phyloP scores from a whole-genome alignment of 2,888 invertebrate genomes.

The Automeris io region DNA sequence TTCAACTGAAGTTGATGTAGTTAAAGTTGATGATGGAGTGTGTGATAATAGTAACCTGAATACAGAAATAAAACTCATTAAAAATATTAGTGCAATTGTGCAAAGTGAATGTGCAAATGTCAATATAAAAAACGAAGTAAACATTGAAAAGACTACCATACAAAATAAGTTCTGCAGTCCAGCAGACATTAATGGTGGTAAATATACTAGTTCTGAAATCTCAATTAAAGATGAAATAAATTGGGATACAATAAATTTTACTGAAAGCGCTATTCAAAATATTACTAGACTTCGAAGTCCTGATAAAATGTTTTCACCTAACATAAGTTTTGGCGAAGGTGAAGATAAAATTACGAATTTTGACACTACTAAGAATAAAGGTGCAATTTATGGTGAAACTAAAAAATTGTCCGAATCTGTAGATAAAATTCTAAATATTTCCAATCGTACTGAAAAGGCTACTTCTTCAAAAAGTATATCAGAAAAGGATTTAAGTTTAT shows the following conservation, averaged over 20 bases:
- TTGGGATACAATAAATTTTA: conserved; percentile 61
- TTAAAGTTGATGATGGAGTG: background rate
- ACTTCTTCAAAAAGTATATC: conserved; percentile 26
- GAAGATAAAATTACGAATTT: conserved; percentile 28
- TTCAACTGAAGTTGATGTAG: background rate
- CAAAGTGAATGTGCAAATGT: background rate
- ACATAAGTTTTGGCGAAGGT: conserved; percentile 49
- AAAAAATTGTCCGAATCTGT: too few relatives aligned
- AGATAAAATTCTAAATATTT: conserved; percentile 18
- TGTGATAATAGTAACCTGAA: too few relatives aligned
- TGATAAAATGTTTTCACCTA: conserved; percentile 47
- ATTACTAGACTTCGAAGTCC: conserved; percentile 39
- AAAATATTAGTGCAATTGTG: background rate
- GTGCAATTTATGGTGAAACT: too few relatives aligned
- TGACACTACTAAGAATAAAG: conserved; percentile 3
- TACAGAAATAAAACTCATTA: too few relatives aligned
- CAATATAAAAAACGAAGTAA: background rate
- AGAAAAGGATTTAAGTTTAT: conserved; percentile 54
- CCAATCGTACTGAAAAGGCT: conserved; percentile 15
- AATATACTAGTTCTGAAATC: conserved; percentile 12
- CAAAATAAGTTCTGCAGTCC: too few relatives aligned
- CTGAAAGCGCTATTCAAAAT: conserved; percentile 43
- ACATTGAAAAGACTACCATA: background rate
- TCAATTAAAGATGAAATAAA: conserved; percentile 37
- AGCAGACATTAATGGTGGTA: conserved; percentile 9